phyloP scores from a whole-genome alignment of 2,888 invertebrate genomes.

The Luperina nickerlii region DNA sequence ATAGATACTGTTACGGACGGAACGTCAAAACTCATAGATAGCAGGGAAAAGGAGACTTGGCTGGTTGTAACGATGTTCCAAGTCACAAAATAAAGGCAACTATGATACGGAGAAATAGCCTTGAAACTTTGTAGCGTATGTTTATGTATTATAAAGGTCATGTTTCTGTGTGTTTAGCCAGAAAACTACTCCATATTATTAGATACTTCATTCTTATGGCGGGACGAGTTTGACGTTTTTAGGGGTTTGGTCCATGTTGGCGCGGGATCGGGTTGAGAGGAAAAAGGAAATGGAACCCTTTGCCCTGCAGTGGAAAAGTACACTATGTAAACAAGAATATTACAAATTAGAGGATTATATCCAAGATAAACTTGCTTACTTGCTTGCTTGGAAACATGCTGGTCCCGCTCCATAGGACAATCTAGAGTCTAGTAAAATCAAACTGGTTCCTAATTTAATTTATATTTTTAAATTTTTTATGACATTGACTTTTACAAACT shows the following conservation, averaged over 20 bases:
- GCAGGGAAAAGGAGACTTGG: background rate
- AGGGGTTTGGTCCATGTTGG: background rate
- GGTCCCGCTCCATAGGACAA: too few species aligned
- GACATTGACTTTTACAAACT: too few species aligned
- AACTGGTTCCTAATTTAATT: too few species aligned
- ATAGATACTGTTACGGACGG: constrained; percentile 30
- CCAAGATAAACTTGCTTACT: too few species aligned
- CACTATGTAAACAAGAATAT: too few species aligned
- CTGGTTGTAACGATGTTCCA: constrained; percentile 21
- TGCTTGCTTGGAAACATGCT: too few species aligned
- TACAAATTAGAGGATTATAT: too few species aligned
- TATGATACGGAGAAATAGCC: constrained; percentile 24
- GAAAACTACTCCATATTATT: background rate
- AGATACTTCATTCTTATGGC: too few species aligned
- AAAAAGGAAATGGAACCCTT: background rate
- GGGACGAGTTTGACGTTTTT: background rate
- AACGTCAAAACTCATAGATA: constrained; percentile 47
- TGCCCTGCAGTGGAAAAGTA: too few species aligned
- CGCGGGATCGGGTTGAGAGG: background rate
- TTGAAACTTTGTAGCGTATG: constrained; percentile 3
- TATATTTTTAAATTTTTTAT: too few species aligned
- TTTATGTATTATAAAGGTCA: background rate
- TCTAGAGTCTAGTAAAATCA: too few species aligned
- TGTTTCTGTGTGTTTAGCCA: background rate
- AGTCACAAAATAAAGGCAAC: constrained; percentile 30